Percentiles rank a stretch among this genome's conserved stretches.
Conservation (phyloP, 2,113 vertebrate species). For the Nothobranchius kuhntae region DNA sequence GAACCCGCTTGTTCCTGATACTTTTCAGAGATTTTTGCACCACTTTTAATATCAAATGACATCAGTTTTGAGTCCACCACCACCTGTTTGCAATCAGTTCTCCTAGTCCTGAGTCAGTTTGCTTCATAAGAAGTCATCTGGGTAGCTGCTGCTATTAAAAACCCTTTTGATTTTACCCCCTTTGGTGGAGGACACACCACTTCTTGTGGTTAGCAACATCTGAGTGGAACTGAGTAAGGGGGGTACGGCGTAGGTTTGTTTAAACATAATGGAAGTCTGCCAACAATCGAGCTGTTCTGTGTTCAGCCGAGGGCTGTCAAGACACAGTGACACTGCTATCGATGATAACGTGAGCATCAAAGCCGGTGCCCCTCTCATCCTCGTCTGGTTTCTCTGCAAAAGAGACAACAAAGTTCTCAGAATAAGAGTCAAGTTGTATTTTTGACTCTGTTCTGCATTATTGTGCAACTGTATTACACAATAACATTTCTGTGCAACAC, state of each 20-base stretch:
- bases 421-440: constrained; percentile 29
- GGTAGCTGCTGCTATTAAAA: neutral
- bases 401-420: constrained; percentile 19
- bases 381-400: constrained; percentile 27
- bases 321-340: constrained; percentile 14
- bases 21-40: neutral
- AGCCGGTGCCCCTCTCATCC: constrained; percentile 20
- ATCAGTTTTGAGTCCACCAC: neutral
- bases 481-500: constrained; percentile 36
- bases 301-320: constrained; percentile 23
- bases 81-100: neutral
- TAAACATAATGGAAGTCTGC: constrained; percentile 13
- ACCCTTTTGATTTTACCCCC: neutral
- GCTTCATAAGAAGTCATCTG: neutral
- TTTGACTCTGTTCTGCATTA: constrained; percentile 38
- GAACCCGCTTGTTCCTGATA: neutral
- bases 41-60: neutral
- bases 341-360: constrained; percentile 15
- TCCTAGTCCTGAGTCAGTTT: neutral
- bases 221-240: too few relatives aligned
- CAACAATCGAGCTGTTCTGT: constrained; percentile 7
- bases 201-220: neutral
- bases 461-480: constrained; percentile 64
- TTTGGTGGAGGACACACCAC: neutral
- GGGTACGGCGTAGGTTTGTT: constrained; percentile 5